Conservation (phyloP, 2,888 invertebrate genomes). For the Luperina nickerlii region DNA sequence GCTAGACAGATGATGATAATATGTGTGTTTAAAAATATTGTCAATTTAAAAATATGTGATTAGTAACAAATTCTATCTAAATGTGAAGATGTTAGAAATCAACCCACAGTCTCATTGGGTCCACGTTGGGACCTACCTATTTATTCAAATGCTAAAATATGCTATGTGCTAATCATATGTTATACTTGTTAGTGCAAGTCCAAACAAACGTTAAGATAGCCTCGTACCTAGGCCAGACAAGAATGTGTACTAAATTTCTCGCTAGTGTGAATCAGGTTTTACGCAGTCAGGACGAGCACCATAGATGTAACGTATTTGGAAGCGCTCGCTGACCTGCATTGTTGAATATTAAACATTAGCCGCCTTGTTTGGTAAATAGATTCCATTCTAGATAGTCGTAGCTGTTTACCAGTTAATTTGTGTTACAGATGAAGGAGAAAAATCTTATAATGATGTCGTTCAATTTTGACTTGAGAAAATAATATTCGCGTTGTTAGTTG, state of each 20-base stretch:
- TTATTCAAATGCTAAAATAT: not conserved
- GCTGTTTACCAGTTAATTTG: conserved; percentile 36
- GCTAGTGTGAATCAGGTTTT: conserved; percentile 42
- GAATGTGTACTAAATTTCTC: conserved; percentile 16
- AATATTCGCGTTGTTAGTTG: not conserved
- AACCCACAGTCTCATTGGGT: not conserved
- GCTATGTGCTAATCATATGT: not conserved
- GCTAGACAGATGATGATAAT: not conserved
- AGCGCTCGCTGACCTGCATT: conserved; percentile 54
- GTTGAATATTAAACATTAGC: conserved; percentile 54
- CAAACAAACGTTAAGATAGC: not conserved
- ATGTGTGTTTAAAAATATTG: not conserved
- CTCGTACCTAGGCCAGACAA: not conserved
- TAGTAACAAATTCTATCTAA: not conserved
- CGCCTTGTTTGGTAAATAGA: conserved; percentile 39
- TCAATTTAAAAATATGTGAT: not conserved
- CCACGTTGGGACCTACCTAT: not conserved
- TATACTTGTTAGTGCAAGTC: not conserved
- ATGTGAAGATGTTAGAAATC: not conserved
- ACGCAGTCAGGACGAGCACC: conserved; percentile 39
- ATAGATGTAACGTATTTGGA: conserved; percentile 42
- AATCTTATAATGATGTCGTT: conserved; percentile 16
- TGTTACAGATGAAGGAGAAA: not conserved
- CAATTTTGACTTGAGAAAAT: not conserved
- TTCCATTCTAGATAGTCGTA: conserved; percentile 42